Percentiles rank a stretch among this genome's conserved stretches.
Conservation (phyloP, 2,888 invertebrate genomes). For the Brachyopa scutellaris region DNA sequence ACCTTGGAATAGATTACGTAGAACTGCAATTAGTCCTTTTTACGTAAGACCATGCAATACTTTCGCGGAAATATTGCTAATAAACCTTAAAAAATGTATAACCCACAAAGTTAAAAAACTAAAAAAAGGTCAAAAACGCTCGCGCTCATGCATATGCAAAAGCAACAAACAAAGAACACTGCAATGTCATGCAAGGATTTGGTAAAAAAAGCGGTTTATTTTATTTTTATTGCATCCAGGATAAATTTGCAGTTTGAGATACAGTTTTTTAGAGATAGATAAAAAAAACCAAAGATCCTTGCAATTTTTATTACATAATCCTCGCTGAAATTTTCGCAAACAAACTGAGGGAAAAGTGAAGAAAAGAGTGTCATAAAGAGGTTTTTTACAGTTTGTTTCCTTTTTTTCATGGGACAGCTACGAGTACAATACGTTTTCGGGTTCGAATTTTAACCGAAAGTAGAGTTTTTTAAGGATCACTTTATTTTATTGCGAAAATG, state of each 20-base stretch:
- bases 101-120: neutral
- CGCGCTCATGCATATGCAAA: neutral
- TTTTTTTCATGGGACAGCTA: too few relatives aligned
- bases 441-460: slow-evolving; percentile 16
- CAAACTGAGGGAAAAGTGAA: too few relatives aligned
- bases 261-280: too few relatives aligned
- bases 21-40: neutral
- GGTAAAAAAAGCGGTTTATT: neutral
- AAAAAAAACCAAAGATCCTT: too few relatives aligned
- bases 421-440: neutral
- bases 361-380: too few relatives aligned
- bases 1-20: neutral
- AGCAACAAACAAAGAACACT: neutral
- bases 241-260: too few relatives aligned
- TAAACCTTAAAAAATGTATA: neutral
- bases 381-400: too few relatives aligned
- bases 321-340: too few relatives aligned
- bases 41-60: neutral
- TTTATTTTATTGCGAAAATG: neutral
- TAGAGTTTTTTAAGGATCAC: neutral
- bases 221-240: neutral
- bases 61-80: neutral
- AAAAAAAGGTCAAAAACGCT: slow-evolving; percentile 3
- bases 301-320: too few relatives aligned
- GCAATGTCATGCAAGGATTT: neutral